Evolutionary conservation across 2,888 invertebrate species (phyloP).

Genomic region (Microctonus aethiopoides): DNA sequence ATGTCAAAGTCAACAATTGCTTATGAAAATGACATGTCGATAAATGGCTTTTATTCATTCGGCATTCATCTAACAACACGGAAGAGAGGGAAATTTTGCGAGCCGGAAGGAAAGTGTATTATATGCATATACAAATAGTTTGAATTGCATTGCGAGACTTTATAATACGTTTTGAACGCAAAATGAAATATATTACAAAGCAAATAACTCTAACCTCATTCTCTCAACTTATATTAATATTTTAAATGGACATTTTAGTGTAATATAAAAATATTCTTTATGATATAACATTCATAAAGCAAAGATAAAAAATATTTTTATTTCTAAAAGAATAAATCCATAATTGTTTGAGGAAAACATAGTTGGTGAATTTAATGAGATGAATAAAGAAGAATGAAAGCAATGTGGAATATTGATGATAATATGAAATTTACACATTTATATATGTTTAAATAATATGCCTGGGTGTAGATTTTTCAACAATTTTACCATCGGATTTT

Average conservation of each 20-base stretch:
- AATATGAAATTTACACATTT: not conserved
- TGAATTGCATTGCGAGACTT: not conserved
- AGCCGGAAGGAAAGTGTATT: not conserved
- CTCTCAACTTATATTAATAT: not conserved
- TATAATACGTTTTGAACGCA: not conserved
- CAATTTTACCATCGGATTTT: slow-evolving; percentile 12
- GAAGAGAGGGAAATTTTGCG: not conserved
- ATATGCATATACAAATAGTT: not conserved
- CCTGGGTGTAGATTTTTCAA: not conserved
- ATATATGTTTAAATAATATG: not conserved
- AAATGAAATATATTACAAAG: not conserved
- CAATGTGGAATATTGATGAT: not conserved
- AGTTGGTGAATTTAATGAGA: not conserved
- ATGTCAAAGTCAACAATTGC: not conserved
- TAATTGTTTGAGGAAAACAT: not conserved
- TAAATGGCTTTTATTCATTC: not conserved
- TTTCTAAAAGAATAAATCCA: not conserved
- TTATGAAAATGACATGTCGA: not conserved
- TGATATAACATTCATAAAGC: not conserved
- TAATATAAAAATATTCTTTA: not conserved
- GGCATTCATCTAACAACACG: not conserved
- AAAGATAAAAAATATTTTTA: not conserved
- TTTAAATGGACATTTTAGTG: not conserved
- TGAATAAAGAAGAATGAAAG: not conserved
- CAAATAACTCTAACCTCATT: not conserved